Base-by-base conservation (phyloP, 2,888 invertebrate genomes). In the Danaus chrysippus region DNA sequence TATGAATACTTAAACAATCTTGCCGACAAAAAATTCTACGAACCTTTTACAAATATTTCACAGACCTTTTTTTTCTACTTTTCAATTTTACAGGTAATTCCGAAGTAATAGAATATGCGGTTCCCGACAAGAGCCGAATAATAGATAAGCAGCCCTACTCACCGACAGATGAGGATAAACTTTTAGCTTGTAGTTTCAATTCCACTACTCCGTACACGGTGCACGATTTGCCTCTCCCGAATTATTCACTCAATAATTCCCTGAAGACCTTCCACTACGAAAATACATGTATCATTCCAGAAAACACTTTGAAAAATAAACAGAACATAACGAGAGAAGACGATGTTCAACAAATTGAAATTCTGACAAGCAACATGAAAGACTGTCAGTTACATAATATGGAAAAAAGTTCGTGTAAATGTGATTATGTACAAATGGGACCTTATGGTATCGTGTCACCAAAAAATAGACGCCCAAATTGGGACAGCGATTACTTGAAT, bases 161-260 rank as follows among this genome's bases (percentile, higher is more conserved):
- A 3, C 90, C 91, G 13, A 91, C 90, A 1, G 91, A 91, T 67
- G 91, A 91, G 78, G 91, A 91, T 65, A 91, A 91, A 76, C 78
- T 91, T 42, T 76, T 91, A 79, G 89, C 91, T 3, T 87, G 84
- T 12, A 86, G 79, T 64, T 90, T 84, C 72, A 87, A 81, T 69
- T 79, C 85, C 0, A 80, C 81, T 1, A 80, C 82, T 1, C 81
- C 87, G 0, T 90, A 87, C 69, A 84, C 76, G 68, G 76, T 87
- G 49, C 89, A 88, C 70, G 91, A 91, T 58, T 73, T 93, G 54
- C 92, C 92, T n/a, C 70, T 92, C 56, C 93, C 93, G 1, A 93
- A 93, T 74, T 93, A 92, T 74, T 93, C 92, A 42, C 81, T 92
- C 54, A 92, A 92, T 68, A 92, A 92, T 76, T 92, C 92, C 8